These are phyloP conservation scores for Dicaeum eximium DNA, from an alignment of 2,113 vertebrate species.

Conservation along the genomic window DNA sequence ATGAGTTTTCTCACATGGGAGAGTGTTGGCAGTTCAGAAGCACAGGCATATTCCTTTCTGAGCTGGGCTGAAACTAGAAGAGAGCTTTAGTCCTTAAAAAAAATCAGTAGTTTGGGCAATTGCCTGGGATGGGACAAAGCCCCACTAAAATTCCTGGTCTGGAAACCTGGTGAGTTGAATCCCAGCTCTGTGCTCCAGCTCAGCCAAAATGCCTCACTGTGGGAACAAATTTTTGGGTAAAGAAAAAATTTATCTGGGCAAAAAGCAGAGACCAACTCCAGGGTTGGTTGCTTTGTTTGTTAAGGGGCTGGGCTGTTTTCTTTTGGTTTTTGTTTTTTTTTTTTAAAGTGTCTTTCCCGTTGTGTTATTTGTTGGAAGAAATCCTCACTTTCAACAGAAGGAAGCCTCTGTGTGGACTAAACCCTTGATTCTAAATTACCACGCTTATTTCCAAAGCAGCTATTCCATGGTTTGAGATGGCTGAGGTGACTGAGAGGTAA, in stretches of 20 bases:
- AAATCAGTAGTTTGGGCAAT: background rate
- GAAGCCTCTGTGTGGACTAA: background rate
- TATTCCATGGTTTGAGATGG: background rate
- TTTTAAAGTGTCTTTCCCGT: fast-evolving
- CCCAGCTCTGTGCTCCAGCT: background rate
- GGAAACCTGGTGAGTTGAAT: background rate
- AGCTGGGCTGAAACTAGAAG: background rate
- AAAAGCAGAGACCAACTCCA: background rate
- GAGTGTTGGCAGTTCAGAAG: background rate
- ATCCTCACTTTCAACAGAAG: background rate
- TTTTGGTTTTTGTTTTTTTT: background rate
- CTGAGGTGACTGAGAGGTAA: background rate
- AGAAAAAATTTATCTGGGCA: background rate
- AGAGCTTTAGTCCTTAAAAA: background rate
- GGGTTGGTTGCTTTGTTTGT: background rate
- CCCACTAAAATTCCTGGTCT: background rate
- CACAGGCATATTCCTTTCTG: fast-evolving
- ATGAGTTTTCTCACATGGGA: background rate
- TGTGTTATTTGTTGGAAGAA: background rate
- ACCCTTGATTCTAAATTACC: background rate
- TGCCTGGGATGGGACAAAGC: background rate
- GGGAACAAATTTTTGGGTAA: background rate
- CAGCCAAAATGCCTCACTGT: background rate
- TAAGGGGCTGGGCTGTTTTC: background rate
- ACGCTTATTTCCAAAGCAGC: background rate